A percentile compares a stretch with the other conserved stretches of the same genome.
Evolutionary conservation across 1,140 invertebrate genomes (phyloP).

Genomic region (Cydia strobilella): DNA sequence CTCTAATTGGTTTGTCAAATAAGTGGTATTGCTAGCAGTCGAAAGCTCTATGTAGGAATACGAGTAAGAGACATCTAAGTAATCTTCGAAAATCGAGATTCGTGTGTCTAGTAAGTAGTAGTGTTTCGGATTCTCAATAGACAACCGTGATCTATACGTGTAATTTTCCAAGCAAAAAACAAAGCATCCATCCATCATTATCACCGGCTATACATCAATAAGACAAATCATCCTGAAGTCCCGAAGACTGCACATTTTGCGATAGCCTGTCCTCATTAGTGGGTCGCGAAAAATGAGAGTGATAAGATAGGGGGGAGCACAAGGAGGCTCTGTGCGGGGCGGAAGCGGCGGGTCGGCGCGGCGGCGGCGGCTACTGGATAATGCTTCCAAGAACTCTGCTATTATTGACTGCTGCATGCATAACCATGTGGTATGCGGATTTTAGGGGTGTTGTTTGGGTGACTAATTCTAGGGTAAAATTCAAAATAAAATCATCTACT

Average conservation of each 20-base stretch:
- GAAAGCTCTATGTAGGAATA: too few species aligned
- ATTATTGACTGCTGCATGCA: neutral
- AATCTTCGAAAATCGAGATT: too few species aligned
- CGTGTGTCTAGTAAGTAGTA: too few species aligned
- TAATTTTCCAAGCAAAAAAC: conserved; percentile 16
- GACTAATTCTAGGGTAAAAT: too few species aligned
- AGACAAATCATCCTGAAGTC: conserved; percentile 9
- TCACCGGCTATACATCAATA: conserved; percentile 18
- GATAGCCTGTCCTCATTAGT: conserved; percentile 56
- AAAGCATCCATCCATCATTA: conserved; percentile 21
- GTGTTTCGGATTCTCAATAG: too few species aligned
- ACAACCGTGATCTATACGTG: neutral
- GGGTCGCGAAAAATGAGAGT: conserved; percentile 66
- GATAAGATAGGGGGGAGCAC: conserved; percentile 69
- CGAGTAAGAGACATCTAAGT: too few species aligned
- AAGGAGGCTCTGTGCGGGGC: conserved; percentile 60
- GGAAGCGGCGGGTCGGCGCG: conserved; percentile 42
- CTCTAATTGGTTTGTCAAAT: too few species aligned
- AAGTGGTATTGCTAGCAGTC: too few species aligned
- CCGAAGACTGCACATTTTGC: conserved; percentile 26
- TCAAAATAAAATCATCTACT: too few species aligned
- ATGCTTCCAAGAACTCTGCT: conserved; percentile 38
- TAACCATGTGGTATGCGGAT: neutral
- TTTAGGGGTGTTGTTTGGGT: too few species aligned
- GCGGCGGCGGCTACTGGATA: conserved; percentile 42